Evolutionary conservation across 2,888 invertebrate genomes (phyloP).

Genomic region (Himalopsyche kuldschensis): DNA sequence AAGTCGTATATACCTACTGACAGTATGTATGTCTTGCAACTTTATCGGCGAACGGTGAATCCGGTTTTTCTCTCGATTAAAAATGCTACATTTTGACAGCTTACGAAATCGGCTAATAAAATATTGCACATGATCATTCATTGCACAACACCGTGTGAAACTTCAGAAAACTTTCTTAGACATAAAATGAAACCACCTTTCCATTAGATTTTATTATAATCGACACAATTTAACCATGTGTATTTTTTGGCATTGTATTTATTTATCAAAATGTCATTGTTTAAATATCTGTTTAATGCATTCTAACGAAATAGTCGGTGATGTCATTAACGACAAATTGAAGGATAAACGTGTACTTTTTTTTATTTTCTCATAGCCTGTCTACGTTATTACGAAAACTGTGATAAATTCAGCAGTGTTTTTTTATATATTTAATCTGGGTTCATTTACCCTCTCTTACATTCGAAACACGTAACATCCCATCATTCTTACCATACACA

Average conservation of each 20-base stretch:
- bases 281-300: background rate
- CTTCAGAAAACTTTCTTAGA: background rate
- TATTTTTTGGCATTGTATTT: background rate
- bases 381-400: too few species aligned
- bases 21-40: background rate
- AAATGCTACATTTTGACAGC: background rate
- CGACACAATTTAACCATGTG: background rate
- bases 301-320: background rate
- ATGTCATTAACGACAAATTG: slow-evolving; percentile 1
- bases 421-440: background rate
- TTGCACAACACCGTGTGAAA: background rate
- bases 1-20: background rate
- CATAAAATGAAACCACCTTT: background rate
- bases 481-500: background rate
- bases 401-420: too few species aligned
- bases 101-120: background rate
- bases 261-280: background rate
- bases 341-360: too few species aligned
- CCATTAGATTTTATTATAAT: background rate
- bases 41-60: background rate
- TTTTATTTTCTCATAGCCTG: too few species aligned
- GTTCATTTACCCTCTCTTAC: background rate
- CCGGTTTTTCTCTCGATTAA: background rate
- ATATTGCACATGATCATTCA: background rate
- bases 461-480: background rate